Evolutionary conservation across 1,140 invertebrate species (phyloP), one percentile per base, ranked within the genome.

Genomic region (Pomacea maculata): DNA sequence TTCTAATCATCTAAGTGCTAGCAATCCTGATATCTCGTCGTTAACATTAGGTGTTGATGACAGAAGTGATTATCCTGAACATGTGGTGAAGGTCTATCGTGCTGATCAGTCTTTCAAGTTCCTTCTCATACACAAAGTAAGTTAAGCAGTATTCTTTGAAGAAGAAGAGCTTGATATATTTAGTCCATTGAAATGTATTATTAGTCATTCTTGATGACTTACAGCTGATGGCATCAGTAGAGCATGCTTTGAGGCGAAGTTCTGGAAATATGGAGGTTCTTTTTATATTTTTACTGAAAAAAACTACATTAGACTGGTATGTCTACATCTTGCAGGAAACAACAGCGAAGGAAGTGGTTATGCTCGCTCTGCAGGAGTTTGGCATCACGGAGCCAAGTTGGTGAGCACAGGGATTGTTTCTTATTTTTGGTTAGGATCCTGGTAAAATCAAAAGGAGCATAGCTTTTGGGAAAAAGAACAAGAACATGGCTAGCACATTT

Each of bases 81-180:
- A 99, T 92, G 98, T 99, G 63, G 93, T 99, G 1, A 99, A 99
- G 93, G 96, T 94, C 25, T 94, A 91, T 82, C 96, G 96, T 92
- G 94, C 96, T 52, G 98, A 99, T 93, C 98, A 99, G 92, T 96
- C 96, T 8, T 99, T 96, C 93, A 99, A 99, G 92, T 99, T 98
- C 92, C 94, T 99, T 79, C 94, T 98, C 68, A 96, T 99, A 75
- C 97, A 98, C 90, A 99, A 99, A 89, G 93, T 93, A 86, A 86
- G 85, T 83, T 45, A 21, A 68, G 61, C 21, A 19, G 55, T 9
- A n/a, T 84, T 74, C 21, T 10, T 70, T 15, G 19, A 21, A 21
- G 25, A 67, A 67, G 2, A 67, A 67, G 6, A 67, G 25, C 25
- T 67, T 19, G 2, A 29, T 15, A 5, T 25, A 12, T 21, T 12